Evolutionary conservation across 2,113 vertebrate species (phyloP), one percentile per base, ranked within the genome.

Genomic region (Sitta europaea): DNA sequence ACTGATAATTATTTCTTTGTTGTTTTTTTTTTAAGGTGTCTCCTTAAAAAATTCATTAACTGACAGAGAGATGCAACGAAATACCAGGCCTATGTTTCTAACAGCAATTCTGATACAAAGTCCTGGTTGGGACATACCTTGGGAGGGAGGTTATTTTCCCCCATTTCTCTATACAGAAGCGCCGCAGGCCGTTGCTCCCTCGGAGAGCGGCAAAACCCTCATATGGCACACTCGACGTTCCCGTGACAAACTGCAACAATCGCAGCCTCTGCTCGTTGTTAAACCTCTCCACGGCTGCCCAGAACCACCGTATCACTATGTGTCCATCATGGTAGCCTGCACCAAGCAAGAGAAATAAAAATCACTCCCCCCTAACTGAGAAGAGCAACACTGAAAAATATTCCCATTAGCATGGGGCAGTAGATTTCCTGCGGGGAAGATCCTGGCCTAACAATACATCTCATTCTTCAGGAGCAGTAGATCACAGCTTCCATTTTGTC

Each of bases 161-260:
- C 99, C 99, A 99, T 90, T 99, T 99, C 97, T 99, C 99, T 87
- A 99, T 99, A 97, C 99, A 99, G 98, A 99, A 99, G 50, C 98
- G 98, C 6, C 99, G 98, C 25, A 99, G 98, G 24, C 99, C 99
- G 2, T 99, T 99, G 97, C 99, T 99, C 18, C 99, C 99, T 18
- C 99, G 97, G 12, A 99, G 98, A 17, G 99, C 98, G 0, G 99
- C 98, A 16, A 99, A 99, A 55, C 99, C 99, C 94, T 99, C 99
- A 1, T 99, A 99, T 0, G 99, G 99, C 40, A 99, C 99, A 2
- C 99, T 99, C 15, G 99, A 99, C 0, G 99, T 99, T 54, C 99
- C 99, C 0, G 99, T 99, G 95, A 99, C 99, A 1, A 99, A 99
- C 94, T 99, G 99, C 88, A 99, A 96, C 93, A 99, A 96, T 8